Conservation (phyloP, 2,888 invertebrate species). For the Halictus quadricinctus region DNA sequence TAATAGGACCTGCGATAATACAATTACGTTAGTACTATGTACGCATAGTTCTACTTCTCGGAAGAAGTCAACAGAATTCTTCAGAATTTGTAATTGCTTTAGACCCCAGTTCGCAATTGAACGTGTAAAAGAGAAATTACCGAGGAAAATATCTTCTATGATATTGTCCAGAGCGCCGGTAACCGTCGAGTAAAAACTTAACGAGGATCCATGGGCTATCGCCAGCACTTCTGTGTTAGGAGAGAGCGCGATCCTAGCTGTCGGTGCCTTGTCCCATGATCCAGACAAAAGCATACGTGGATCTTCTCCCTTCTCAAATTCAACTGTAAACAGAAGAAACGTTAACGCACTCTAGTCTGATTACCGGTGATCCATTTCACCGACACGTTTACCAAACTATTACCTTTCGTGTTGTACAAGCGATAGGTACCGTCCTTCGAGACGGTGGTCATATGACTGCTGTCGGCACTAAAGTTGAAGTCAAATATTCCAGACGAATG, state of each 20-base stretch:
- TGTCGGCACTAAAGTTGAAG: constrained; percentile 92
- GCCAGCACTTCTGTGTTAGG: constrained; percentile 91
- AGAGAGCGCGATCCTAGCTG: constrained; percentile 88
- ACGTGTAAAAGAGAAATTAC: constrained; percentile 77
- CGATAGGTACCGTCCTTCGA: constrained; percentile 95
- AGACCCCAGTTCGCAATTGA: neutral
- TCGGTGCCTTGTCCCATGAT: constrained; percentile 83
- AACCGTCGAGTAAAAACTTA: constrained; percentile 88
- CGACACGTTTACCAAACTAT: constrained; percentile 66
- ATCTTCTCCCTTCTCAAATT: constrained; percentile 90
- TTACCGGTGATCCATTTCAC: neutral
- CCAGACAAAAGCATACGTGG: constrained; percentile 89
- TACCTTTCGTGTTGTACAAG: constrained; percentile 93
- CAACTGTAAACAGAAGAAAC: constrained; percentile 85
- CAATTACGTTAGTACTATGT: neutral
- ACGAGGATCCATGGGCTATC: constrained; percentile 86
- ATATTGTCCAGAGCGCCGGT: constrained; percentile 86
- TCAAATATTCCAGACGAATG: constrained; percentile 92
- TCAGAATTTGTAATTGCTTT: too few relatives aligned
- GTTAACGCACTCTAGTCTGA: neutral
- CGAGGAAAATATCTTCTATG: constrained; percentile 87
- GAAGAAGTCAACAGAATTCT: too few relatives aligned
- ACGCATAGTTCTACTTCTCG: neutral
- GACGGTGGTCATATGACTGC: constrained; percentile 91
- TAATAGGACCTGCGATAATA: constrained; percentile 86